Conservation (phyloP, 2,797 vertebrate genomes). For the Numenius phaeopus region DNA sequence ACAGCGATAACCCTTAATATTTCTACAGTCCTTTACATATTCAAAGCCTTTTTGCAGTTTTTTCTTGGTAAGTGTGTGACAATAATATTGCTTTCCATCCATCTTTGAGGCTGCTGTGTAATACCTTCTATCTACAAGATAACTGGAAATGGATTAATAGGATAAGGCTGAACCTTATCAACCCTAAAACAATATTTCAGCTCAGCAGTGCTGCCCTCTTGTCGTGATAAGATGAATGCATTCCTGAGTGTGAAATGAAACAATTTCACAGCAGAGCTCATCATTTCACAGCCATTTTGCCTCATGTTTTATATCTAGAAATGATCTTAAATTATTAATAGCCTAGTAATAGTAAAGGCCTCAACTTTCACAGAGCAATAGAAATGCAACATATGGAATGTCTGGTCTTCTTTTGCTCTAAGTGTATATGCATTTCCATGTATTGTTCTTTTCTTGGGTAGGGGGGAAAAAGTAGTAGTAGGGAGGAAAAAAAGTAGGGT, state of each 20-base stretch:
- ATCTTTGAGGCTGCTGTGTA: not conserved
- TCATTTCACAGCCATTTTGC: not conserved
- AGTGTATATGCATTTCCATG: not conserved
- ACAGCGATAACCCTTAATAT: not conserved
- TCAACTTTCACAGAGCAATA: not conserved
- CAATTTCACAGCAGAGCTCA: not conserved
- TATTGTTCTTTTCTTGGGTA: not conserved
- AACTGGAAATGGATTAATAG: not conserved
- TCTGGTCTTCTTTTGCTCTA: not conserved
- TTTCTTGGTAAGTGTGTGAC: not conserved
- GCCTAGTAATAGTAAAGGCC: not conserved
- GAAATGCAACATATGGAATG: not conserved
- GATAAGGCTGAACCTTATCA: not conserved
- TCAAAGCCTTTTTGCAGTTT: not conserved
- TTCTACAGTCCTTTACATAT: not conserved
- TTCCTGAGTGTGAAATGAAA: not conserved
- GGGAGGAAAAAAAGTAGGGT: not conserved
- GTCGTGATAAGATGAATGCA: not conserved
- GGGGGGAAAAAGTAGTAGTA: rapidly evolving
- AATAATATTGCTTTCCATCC: not conserved
- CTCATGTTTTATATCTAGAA: not conserved
- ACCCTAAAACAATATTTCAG: not conserved
- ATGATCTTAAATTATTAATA: not conserved
- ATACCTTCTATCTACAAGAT: not conserved
- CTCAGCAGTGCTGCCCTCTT: not conserved